Percentiles rank a stretch among this genome's conserved stretches.
Conservation (phyloP, 2,888 invertebrate genomes). For the Trachelus iudaicus region DNA sequence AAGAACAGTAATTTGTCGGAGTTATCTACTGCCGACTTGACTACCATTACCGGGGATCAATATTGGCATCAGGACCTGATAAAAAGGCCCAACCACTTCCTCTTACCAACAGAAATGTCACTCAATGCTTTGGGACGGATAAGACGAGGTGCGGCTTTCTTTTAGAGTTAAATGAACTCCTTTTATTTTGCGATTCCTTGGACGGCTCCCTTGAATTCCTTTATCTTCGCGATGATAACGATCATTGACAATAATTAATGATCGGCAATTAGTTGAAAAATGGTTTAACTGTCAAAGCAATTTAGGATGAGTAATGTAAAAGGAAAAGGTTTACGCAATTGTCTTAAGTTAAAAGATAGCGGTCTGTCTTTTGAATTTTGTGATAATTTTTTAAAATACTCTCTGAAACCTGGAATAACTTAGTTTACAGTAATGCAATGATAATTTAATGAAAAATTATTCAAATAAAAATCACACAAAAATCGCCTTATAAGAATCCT, state of each 20-base stretch:
- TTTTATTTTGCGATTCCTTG: background rate
- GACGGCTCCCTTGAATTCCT: background rate
- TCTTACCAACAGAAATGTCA: conserved; percentile 25
- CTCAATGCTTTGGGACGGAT: conserved; percentile 29
- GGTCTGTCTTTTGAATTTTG: background rate
- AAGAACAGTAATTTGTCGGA: conserved; percentile 41
- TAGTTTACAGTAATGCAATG: background rate
- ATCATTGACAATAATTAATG: background rate
- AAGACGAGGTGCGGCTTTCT: conserved; percentile 15
- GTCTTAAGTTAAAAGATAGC: background rate
- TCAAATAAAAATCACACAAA: background rate
- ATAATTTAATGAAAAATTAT: background rate
- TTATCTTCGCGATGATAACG: background rate
- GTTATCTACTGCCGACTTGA: conserved; percentile 31
- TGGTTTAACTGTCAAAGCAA: background rate
- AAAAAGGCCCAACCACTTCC: conserved; percentile 26
- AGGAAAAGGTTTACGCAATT: background rate
- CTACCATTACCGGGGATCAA: conserved; percentile 39
- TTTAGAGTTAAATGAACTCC: background rate
- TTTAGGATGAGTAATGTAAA: background rate
- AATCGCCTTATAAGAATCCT: background rate
- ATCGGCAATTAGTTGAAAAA: background rate
- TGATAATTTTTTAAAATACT: background rate
- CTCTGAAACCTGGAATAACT: too few species aligned
- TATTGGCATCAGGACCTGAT: conserved; percentile 45